Percentiles rank a stretch among this genome's conserved stretches.
Evolutionary conservation across 2,888 invertebrate species (phyloP).

Genomic region (Caenorhabditis plicata): DNA sequence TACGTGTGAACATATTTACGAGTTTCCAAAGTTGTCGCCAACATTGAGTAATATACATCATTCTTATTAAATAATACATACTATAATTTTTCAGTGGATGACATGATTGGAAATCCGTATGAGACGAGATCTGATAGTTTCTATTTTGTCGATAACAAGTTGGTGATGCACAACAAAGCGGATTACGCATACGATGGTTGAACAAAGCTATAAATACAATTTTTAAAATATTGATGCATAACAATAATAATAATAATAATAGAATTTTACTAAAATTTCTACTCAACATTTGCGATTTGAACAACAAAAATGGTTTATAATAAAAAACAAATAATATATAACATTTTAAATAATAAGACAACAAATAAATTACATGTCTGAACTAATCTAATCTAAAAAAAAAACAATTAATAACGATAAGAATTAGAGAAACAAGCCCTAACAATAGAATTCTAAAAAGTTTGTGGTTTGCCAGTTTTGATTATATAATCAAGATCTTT

Average conservation of each 20-base stretch:
- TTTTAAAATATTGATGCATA: no score
- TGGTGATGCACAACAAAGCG: slow-evolving; percentile 99
- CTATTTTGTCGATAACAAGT: slow-evolving; percentile 93
- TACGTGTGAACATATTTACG: slow-evolving; percentile 98
- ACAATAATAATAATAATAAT: no score
- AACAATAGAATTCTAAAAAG: slow-evolving; percentile 13
- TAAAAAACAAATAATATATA: background rate
- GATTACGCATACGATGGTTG: slow-evolving; percentile 91
- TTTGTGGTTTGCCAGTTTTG: slow-evolving; percentile 36
- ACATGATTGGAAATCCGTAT: slow-evolving; percentile 93
- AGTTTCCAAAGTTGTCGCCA: slow-evolving; percentile 85
- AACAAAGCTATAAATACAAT: background rate
- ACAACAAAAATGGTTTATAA: background rate
- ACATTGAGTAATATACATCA: slow-evolving; percentile 55
- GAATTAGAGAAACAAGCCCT: background rate
- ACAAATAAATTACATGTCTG: no score
- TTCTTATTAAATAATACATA: no score
- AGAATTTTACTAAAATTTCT: no score
- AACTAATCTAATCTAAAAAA: no score
- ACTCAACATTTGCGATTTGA: no score
- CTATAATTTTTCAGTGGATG: slow-evolving; percentile 78
- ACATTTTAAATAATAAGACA: no score
- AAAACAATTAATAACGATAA: no score
- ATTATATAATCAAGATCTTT: slow-evolving; percentile 49
- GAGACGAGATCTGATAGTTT: slow-evolving; percentile 97